Base-by-base conservation (phyloP, 1,140 invertebrate genomes). In the Ganaspis sp. region DNA sequence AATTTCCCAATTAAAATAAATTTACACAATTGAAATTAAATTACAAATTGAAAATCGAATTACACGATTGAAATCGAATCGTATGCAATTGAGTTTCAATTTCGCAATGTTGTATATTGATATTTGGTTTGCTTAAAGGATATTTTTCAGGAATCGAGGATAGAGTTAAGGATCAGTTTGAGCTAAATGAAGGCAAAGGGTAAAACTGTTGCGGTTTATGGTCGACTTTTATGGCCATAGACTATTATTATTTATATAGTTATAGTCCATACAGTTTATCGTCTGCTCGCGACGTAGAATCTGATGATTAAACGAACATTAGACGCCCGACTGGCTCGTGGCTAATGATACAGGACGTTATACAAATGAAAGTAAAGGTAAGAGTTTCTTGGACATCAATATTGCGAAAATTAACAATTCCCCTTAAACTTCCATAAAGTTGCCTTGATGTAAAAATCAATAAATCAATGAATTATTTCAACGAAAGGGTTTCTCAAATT, bases 241-340 rank as follows among this genome's bases (percentile, higher is more conserved):
- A 17, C 45, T 49, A 49, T 49, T 49, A 49, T 49, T 49, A 49
- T 49, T 45, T 45, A 45, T 45, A 45, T 45, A 45, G 40, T 49
- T 49, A 49, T 49, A 49, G 45, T 49, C 45, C 45, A 49, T 49
- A 49, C 42, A 45, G 1, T 45, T 17, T 49, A 49, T 49, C 1
- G 12, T 45, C 42, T 12, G 42, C n/a, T 45, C 12, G 42, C 12
- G 15, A 4, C 4, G 17, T 45, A n/a, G 45, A 49, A 49, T 49
- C 45, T 15, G n/a, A 49, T 12, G 38, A 17, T 49, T 49, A 49
- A 45, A 45, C n/a, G 42, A 15, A 45, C 15, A 15, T 45, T 45
- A 45, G 12, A 45, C n/a, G n/a, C 15, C 3, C 15, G 15, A 15
- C 3, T 15, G 3, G 11, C 42, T 45, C 42, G 42, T 45, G 42